Evolutionary conservation across 2,888 invertebrate genomes (phyloP).

Genomic region (Harpagoxenus sublaevis): DNA sequence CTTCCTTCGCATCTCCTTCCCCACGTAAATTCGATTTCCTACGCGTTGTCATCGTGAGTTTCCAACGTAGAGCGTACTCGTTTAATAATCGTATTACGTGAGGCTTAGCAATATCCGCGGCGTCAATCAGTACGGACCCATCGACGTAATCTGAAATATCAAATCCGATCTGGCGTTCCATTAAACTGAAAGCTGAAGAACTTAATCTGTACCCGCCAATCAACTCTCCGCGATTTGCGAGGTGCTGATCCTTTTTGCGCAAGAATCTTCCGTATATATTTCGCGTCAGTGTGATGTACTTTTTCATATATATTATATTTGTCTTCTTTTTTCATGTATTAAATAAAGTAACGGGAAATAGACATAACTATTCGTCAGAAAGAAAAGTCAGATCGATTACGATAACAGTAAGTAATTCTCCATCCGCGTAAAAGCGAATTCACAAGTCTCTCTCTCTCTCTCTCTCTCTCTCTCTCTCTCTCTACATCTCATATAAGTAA

Average conservation of each 20-base stretch:
- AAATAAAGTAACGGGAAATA: conserved; percentile 39
- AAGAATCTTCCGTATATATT: background rate
- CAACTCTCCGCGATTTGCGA: conserved; percentile 20
- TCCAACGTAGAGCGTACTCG: conserved; percentile 29
- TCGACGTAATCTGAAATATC: conserved; percentile 37
- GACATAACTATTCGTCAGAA: conserved; percentile 62
- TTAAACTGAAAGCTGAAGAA: conserved; percentile 50
- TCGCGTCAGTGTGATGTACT: background rate
- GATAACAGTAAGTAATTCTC: conserved; percentile 53
- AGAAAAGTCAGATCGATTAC: conserved; percentile 57
- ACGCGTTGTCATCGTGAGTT: conserved; percentile 54
- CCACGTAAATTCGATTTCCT: conserved; percentile 67
- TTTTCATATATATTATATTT: background rate
- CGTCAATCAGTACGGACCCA: conserved; percentile 44
- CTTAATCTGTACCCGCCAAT: conserved; percentile 52
- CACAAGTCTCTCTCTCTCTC: background rate
- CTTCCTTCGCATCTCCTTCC: conserved; percentile 17
- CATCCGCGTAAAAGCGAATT: background rate
- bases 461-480: no score
- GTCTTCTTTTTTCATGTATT: background rate
- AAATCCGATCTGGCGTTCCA: conserved; percentile 44
- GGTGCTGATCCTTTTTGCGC: background rate
- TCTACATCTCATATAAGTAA: background rate
- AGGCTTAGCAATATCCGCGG: conserved; percentile 47
- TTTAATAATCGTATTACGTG: conserved; percentile 61